Conservation (phyloP, 1,140 invertebrate species). For the Papilio polytes region DNA sequence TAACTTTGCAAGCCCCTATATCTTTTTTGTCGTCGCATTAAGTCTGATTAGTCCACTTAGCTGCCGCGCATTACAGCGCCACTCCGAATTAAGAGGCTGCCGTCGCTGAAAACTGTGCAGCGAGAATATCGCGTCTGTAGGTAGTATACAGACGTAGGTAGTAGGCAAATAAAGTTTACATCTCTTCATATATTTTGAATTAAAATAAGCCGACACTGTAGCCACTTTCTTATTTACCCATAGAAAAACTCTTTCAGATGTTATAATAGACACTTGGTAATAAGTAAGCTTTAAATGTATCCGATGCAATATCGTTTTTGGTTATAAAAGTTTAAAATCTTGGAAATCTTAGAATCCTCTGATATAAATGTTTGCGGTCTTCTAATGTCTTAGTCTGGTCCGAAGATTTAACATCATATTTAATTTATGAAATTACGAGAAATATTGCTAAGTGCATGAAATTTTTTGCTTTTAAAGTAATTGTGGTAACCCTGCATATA, state of each 20-base stretch:
- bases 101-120: constrained; percentile 32
- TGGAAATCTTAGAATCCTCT: no score
- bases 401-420: not conserved
- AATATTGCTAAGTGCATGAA: not conserved
- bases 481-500: constrained; percentile 12
- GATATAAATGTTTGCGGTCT: no score
- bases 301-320: no score
- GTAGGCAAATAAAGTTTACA: not conserved
- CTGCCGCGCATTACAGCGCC: constrained; percentile 38
- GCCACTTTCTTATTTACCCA: not conserved
- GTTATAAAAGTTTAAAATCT: no score
- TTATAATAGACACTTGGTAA: no score
- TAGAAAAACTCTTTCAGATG: no score
- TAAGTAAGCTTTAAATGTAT: no score
- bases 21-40: constrained; percentile 31
- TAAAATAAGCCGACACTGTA: not conserved
- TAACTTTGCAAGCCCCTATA: not conserved
- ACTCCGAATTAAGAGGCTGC: constrained; percentile 37
- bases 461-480: not conserved
- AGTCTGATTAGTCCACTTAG: constrained; percentile 41
- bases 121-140: constrained; percentile 6
- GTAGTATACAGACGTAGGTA: not conserved
- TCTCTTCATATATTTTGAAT: not conserved
- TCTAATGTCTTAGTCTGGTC: no score
- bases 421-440: not conserved